Evolutionary conservation across 2,888 invertebrate species (phyloP), one percentile per base, ranked within the genome.

Genomic region (Smittia sp.): DNA sequence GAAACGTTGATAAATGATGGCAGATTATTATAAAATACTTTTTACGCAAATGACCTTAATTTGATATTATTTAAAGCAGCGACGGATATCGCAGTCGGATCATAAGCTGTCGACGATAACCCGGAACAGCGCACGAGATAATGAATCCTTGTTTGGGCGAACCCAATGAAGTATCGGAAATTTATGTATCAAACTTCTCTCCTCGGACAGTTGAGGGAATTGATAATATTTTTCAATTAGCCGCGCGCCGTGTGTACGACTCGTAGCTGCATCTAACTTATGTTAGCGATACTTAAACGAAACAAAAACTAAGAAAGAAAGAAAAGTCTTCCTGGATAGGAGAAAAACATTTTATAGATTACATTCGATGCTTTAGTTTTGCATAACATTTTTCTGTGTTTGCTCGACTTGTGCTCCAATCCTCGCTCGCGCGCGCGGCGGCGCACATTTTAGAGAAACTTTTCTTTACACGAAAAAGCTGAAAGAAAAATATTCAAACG

Each of bases 1-100:
- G n/a, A n/a, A n/a, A 54, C 72, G 54, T 72, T 72, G 72, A 72
- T 72, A 72, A 72, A 72, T 72, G 72, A 62, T 72, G 72, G 72
- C 72, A 72, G 72, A 72, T 72, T 62, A 62, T 72, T 72, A 62
- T 62, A 69, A 58, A 58, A 58, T 18, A 22, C 22, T 58, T 22
- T 69, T 52, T 54, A 62, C 72, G 38, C 62, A 72, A 72, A 72
- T 62, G 72, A 39, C 58, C 72, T 72, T 72, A 72, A 72, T 72
- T 72, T 62, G 54, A 20, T 20, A 62, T 62, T 32, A 72, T 72
- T 63, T 27, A 63, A 27, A 25, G 25, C 27, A 27, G 11, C 58
- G 15, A 11, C 46, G 32, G 46, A 46, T 46, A 46, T 46, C 46
- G 46, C 4, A 46, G n/a, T 13, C 13, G 22, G 9, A 58, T 20